Percentiles rank a stretch among this genome's conserved stretches.
Evolutionary conservation across 2,797 vertebrate species (phyloP).

Genomic region (Urosaurus nigricauda): DNA sequence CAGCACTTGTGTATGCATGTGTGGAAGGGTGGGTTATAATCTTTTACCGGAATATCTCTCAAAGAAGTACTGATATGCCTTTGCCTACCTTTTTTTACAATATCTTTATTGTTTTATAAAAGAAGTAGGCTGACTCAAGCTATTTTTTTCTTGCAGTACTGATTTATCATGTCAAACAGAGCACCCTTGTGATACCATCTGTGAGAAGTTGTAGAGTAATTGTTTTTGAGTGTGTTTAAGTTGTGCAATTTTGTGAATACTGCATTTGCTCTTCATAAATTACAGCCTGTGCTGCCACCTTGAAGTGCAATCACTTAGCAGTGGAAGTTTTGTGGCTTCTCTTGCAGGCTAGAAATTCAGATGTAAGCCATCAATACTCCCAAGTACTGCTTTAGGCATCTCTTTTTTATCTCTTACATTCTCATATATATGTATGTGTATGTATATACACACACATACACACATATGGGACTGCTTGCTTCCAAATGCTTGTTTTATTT

Average conservation of each 20-base stretch:
- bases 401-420: conserved; percentile 9
- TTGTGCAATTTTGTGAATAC: conserved; percentile 28
- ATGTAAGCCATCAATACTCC: conserved; percentile 21
- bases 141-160: conserved; percentile 20
- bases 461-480: neutral
- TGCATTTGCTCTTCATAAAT: conserved; percentile 9
- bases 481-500: conserved; percentile 10
- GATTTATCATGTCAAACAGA: conserved; percentile 42
- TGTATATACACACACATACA: neutral
- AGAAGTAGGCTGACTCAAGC: conserved; percentile 17
- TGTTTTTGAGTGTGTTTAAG: conserved; percentile 33
- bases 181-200: conserved; percentile 27
- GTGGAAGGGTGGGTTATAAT: too few species aligned
- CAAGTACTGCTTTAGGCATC: conserved; percentile 25
- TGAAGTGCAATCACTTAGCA: neutral
- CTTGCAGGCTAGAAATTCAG: conserved; percentile 12
- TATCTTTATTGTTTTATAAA: conserved; percentile 40
- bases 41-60: neutral
- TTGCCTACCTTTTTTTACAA: conserved; percentile 30
- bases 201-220: conserved; percentile 34
- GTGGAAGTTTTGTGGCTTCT: conserved; percentile 44
- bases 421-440: too few species aligned
- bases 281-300: neutral
- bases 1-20: neutral
- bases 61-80: conserved; percentile 33